Percentiles rank a stretch among this genome's conserved stretches.
Conservation (phyloP, 2,888 invertebrate genomes). For the Amiota minor region DNA sequence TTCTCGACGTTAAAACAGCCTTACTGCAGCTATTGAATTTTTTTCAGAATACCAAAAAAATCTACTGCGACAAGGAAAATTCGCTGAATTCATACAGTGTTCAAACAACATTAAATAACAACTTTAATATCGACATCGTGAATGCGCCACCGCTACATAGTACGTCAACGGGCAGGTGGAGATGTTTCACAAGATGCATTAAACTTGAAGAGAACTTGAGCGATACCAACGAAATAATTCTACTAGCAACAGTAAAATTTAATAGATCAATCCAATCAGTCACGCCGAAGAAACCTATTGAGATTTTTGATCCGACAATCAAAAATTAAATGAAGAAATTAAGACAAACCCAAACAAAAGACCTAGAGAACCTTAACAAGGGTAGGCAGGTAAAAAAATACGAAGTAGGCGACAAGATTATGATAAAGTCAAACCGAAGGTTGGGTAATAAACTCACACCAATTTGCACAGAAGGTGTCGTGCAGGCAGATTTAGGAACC, state of each 20-base stretch:
- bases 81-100: background rate
- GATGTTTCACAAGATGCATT: background rate
- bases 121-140: conserved; percentile 5
- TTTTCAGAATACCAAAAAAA: background rate
- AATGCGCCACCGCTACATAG: background rate
- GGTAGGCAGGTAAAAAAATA: background rate
- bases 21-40: background rate
- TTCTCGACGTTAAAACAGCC: background rate
- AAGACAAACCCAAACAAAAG: background rate
- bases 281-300: background rate
- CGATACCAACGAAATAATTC: background rate
- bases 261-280: background rate
- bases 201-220: background rate
- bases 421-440: background rate
- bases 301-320: too few species aligned
- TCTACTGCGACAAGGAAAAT: background rate
- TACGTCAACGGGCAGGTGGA: background rate
- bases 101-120: background rate
- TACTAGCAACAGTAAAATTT: background rate
- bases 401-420: background rate
- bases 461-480: too few species aligned
- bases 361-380: background rate
- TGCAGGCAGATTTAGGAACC: too few species aligned
- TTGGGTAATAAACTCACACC: background rate
- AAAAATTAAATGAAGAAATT: background rate